Evolutionary conservation across 2,888 invertebrate species (phyloP).

Genomic region (Trissoscelio sp.): DNA sequence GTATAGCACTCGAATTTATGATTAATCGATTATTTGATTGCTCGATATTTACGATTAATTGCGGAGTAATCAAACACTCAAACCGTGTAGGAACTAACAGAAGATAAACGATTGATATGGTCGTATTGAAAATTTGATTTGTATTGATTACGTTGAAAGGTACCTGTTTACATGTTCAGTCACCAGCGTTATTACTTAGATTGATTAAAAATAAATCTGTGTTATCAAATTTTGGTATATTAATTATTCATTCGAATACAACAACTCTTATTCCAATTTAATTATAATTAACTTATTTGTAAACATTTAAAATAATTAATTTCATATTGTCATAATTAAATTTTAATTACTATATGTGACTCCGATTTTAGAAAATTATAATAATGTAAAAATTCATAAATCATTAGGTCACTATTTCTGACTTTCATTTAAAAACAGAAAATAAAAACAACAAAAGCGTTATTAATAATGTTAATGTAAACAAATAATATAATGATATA

Average conservation of each 20-base stretch:
- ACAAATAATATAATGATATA: too few species aligned
- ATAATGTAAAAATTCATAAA: too few species aligned
- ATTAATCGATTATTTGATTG: constrained; percentile 40
- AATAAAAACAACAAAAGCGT: too few species aligned
- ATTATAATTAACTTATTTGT: too few species aligned
- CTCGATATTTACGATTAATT: constrained; percentile 47
- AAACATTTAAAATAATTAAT: too few species aligned
- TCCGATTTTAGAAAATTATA: not conserved
- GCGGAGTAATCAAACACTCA: constrained; percentile 44
- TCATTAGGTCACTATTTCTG: too few species aligned
- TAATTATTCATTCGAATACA: not conserved
- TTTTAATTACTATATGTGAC: too few species aligned
- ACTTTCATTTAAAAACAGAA: too few species aligned
- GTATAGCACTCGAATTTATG: not conserved
- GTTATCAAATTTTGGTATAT: not conserved
- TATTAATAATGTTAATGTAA: too few species aligned
- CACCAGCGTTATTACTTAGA: constrained; percentile 1
- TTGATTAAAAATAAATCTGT: not conserved
- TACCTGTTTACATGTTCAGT: constrained; percentile 15
- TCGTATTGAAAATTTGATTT: constrained; percentile 53
- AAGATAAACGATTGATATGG: constrained; percentile 47
- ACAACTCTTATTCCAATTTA: not conserved
- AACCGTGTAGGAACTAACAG: constrained; percentile 30
- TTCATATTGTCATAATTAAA: too few species aligned
- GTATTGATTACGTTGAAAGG: constrained; percentile 41